Evolutionary conservation across 2,888 invertebrate species (phyloP), one percentile per base, ranked within the genome.

Genomic region (Dasysyrphus albostriatus): DNA sequence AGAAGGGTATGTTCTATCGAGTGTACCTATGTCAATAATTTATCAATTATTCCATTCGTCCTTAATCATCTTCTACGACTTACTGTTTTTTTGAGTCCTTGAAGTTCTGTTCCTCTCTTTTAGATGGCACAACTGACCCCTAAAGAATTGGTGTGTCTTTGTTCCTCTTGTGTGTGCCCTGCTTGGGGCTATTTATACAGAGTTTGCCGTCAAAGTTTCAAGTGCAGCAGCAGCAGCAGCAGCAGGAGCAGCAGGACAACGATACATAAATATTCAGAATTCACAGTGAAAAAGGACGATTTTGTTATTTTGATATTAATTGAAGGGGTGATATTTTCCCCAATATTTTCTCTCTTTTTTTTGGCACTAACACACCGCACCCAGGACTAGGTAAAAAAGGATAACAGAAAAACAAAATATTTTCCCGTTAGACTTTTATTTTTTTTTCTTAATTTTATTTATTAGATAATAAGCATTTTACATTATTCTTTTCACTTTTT

Each of bases 21-120:
- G 3, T 32, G 77, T 82, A 82, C 85, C 82, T 85, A 77, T 69
- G 82, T 74, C 85, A 85, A 85, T 82, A 85, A 85, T 63, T 85
- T 82, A 85, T 78, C 74, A 85, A 85, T 85, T 85, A 85, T 78
- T 82, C 85, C 69, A 51, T 65, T 75, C 76, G 61, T 73, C 61
- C 73, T 74, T 73, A 77, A 78, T 69, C 69, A 54, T 67, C 51
- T 73, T 39, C 34, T 58, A 74, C 12, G 34, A 85, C 85, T 85
- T 77, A 85, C 85, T 70, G 56, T 77, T 77, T 82, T 85, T 34
- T 34, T n/a, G n/a, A 67, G 77, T 82, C 39, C 61, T 82, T 56
- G 67, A 59, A 58, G 63, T 65, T 47, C 16, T 72, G 54, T 51
- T 69, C 63, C 65, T 59, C 42, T 75, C 47, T 78, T 37, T 42